Evolutionary conservation across 2,113 vertebrate genomes (phyloP).

Genomic region (Chroicocephalus ridibundus): DNA sequence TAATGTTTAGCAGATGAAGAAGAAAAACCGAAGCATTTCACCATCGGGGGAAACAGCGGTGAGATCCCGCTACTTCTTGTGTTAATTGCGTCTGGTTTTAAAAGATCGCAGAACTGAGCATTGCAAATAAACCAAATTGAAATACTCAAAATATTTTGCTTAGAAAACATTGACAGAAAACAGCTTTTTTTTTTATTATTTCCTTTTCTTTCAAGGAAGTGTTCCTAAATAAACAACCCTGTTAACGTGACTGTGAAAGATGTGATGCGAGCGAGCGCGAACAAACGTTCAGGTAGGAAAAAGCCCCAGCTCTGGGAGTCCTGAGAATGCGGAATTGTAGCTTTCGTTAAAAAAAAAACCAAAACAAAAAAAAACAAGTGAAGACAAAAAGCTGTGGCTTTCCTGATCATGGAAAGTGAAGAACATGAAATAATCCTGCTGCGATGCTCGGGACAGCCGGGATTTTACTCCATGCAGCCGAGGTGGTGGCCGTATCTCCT

Average conservation of each 20-base stretch:
- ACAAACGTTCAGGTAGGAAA: not conserved
- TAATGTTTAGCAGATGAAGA: not conserved
- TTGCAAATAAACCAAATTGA: not conserved
- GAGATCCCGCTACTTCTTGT: not conserved
- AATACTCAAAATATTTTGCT: slow-evolving; percentile 16
- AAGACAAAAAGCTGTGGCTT: not conserved
- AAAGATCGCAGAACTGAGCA: not conserved
- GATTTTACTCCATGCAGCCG: accelerated
- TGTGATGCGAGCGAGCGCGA: not conserved
- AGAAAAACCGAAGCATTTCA: not conserved
- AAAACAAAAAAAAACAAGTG: no score
- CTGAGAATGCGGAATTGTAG: not conserved
- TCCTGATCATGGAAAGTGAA: not conserved
- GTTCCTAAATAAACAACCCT: not conserved
- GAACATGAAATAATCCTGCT: not conserved
- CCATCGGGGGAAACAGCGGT: not conserved
- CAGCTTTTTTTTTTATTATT: not conserved
- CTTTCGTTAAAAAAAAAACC: not conserved
- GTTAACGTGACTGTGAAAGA: not conserved
- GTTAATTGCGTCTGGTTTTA: slow-evolving; percentile 1
- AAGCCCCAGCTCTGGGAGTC: not conserved
- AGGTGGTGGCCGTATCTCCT: accelerated
- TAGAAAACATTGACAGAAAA: not conserved
- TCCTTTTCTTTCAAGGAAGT: not conserved
- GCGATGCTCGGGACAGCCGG: accelerated